Conservation (phyloP, 2,888 invertebrate species). For the Bhutanitis thaidina region DNA sequence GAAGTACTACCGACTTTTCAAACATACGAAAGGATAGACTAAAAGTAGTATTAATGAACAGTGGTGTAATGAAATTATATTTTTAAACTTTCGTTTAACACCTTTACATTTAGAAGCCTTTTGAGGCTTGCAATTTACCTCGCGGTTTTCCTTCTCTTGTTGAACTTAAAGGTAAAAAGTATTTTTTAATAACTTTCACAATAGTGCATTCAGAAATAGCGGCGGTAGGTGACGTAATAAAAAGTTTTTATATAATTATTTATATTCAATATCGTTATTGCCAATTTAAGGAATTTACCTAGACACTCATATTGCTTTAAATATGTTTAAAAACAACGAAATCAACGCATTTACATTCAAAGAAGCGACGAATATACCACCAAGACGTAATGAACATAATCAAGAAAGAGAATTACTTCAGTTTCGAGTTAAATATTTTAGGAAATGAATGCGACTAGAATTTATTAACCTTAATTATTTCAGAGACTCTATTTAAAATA, state of each 20-base stretch:
- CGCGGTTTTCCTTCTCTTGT: no score
- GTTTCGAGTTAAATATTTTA: neutral
- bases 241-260: slow-evolving; percentile 19
- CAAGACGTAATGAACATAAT: slow-evolving; percentile 26
- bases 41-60: no score
- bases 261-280: slow-evolving; percentile 25
- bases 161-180: no score
- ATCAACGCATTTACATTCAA: slow-evolving; percentile 41
- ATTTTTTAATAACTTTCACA: no score
- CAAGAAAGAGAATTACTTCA: no score
- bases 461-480: neutral
- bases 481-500: no score
- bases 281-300: slow-evolving; percentile 34
- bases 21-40: no score
- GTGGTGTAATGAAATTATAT: no score
- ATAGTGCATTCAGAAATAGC: no score
- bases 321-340: slow-evolving; percentile 37
- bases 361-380: slow-evolving; percentile 30
- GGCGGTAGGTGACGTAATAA: slow-evolving; percentile 3
- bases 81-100: no score
- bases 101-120: no score
- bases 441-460: neutral
- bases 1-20: neutral
- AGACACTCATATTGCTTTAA: slow-evolving; percentile 33
- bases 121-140: no score